Evolutionary conservation across 1,140 invertebrate species (phyloP).

Genomic region (Procambarus virginalis): DNA sequence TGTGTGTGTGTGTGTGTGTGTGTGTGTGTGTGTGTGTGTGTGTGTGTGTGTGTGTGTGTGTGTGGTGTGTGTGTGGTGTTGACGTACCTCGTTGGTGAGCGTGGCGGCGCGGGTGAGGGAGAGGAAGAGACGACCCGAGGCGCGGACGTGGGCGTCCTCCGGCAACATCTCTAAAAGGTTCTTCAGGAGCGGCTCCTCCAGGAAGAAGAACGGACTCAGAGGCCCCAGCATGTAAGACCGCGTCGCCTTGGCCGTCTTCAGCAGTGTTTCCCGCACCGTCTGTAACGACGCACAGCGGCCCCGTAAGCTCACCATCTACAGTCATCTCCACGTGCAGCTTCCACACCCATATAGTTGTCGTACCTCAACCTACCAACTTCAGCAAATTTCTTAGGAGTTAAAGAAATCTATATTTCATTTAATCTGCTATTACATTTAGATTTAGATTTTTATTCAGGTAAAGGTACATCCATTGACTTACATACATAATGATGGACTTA

Average conservation of each 20-base stretch:
- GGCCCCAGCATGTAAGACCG: constrained; percentile 29
- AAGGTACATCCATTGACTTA: too few relatives aligned
- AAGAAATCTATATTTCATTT: too few relatives aligned
- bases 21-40: not conserved
- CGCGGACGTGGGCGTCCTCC: constrained; percentile 50
- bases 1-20: too few relatives aligned
- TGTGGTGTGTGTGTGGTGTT: not conserved
- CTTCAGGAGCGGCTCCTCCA: constrained; percentile 46
- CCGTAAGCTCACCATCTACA: too few relatives aligned
- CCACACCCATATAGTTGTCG: too few relatives aligned
- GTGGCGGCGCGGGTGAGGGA: constrained; percentile 50
- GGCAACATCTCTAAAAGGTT: constrained; percentile 36
- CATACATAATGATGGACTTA: too few relatives aligned
- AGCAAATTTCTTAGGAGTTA: too few relatives aligned
- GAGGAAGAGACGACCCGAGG: constrained; percentile 44
- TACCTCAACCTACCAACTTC: too few relatives aligned
- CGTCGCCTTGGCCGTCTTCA: constrained; percentile 32
- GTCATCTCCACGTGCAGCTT: too few relatives aligned
- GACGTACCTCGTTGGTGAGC: constrained; percentile 40
- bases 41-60: not conserved
- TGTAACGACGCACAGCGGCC: not conserved
- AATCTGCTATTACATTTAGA: too few relatives aligned
- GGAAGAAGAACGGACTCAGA: constrained; percentile 41
- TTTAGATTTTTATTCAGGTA: too few relatives aligned
- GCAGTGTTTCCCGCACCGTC: constrained; percentile 29